Evolutionary conservation across 2,113 vertebrate genomes (phyloP).

Genomic region (Romanogobio albipinnatus): DNA sequence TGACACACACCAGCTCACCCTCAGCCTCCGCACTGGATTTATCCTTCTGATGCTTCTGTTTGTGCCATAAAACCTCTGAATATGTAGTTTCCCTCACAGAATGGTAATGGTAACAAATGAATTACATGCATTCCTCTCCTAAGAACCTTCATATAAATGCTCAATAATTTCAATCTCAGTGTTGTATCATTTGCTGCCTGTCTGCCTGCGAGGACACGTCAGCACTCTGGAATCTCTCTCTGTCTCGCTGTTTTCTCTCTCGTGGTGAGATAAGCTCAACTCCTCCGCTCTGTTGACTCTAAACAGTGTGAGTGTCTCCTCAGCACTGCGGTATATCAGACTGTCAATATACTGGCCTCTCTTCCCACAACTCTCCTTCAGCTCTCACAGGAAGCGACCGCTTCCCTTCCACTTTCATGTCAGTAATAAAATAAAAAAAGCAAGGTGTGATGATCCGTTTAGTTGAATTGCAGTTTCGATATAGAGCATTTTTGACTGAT

Average conservation of each 20-base stretch:
- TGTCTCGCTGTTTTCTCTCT: constrained; percentile 32
- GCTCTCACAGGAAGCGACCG: background rate
- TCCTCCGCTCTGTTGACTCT: background rate
- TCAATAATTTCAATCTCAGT: background rate
- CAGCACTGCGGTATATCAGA: constrained; percentile 35
- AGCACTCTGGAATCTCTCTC: constrained; percentile 58
- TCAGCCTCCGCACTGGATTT: constrained; percentile 10
- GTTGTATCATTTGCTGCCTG: constrained; percentile 2
- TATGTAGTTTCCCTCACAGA: background rate
- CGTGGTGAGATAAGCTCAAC: constrained; percentile 43
- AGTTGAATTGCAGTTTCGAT: background rate
- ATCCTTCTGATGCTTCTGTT: background rate
- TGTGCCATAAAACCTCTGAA: background rate
- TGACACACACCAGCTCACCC: constrained; percentile 66
- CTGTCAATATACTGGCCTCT: constrained; percentile 14
- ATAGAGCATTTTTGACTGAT: background rate
- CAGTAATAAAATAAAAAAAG: background rate
- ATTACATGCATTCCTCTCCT: background rate
- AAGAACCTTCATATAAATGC: constrained; percentile 16
- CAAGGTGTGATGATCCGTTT: background rate
- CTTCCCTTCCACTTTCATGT: background rate
- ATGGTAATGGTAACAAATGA: background rate
- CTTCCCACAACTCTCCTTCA: constrained; percentile 10
- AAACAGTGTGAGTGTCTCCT: constrained; percentile 39
- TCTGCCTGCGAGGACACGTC: constrained; percentile 41